phyloP scores from a whole-genome alignment of 2,113 vertebrate species.

The Muscicapa adusta region DNA sequence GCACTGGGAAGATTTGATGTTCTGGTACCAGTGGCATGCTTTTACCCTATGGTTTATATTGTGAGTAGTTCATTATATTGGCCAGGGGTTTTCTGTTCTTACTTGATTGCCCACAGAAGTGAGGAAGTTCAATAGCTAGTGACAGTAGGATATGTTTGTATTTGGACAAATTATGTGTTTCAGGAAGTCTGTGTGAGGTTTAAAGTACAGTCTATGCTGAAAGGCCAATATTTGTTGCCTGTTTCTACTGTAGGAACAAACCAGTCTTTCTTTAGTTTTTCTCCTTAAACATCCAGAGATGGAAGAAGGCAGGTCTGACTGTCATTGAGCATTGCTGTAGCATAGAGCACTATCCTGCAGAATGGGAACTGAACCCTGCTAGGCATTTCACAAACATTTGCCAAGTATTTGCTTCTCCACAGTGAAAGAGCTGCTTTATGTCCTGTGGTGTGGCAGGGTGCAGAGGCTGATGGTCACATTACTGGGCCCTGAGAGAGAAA shows the following conservation, averaged over 20 bases:
- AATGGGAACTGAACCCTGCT: background rate
- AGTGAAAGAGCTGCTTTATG: background rate
- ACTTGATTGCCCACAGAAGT: background rate
- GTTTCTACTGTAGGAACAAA: background rate
- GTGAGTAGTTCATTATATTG: background rate
- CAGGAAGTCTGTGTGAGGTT: background rate
- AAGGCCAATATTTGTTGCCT: background rate
- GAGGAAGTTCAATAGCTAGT: background rate
- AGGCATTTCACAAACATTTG: background rate
- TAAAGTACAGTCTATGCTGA: background rate
- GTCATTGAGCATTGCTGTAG: background rate
- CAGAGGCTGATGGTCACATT: background rate
- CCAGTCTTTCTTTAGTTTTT: background rate
- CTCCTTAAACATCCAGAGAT: background rate
- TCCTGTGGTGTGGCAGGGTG: background rate
- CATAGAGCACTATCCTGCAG: background rate
- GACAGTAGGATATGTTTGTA: background rate
- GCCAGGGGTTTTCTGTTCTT: background rate
- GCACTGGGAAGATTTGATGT: accelerated
- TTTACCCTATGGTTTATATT: background rate
- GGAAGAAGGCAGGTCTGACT: background rate
- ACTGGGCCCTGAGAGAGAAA: background rate
- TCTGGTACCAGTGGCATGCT: background rate
- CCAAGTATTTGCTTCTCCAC: background rate
- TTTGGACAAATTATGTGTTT: background rate